Conservation (phyloP, 2,113 vertebrate genomes). For the Otolemur garnettii region DNA sequence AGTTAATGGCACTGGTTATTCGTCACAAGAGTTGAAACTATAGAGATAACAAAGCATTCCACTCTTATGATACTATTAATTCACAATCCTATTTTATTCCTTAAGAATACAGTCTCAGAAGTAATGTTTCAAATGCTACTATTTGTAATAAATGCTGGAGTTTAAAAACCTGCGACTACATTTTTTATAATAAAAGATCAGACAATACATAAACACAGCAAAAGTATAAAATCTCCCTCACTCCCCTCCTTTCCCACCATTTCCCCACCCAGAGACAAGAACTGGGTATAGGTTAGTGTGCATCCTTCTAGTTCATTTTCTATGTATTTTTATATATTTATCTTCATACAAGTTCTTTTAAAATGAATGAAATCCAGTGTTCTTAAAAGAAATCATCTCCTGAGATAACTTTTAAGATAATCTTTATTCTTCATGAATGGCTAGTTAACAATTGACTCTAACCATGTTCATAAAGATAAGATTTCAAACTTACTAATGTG, state of each 20-base stretch:
- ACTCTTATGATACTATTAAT: constrained; percentile 12
- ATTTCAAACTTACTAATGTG: background rate
- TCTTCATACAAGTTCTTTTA: background rate
- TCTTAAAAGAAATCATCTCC: constrained; percentile 38
- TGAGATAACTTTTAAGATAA: constrained; percentile 14
- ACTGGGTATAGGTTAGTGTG: background rate
- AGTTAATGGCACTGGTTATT: constrained; percentile 3
- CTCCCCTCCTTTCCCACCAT: background rate
- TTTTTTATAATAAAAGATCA: constrained; percentile 60
- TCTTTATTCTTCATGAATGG: constrained; percentile 53
- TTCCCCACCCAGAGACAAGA: background rate
- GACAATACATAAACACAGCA: constrained; percentile 29
- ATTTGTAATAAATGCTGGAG: background rate
- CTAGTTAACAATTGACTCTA: background rate
- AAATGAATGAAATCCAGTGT: constrained; percentile 34
- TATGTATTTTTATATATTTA: background rate
- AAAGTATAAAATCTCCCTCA: constrained; percentile 23
- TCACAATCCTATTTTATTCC: constrained; percentile 48
- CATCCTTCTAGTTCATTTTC: background rate
- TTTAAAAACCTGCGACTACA: constrained; percentile 5
- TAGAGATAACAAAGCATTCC: constrained; percentile 12
- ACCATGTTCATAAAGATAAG: background rate
- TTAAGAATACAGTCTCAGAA: constrained; percentile 43
- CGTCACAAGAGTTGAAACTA: background rate
- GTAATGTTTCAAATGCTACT: constrained; percentile 44